Evolutionary conservation across 2,888 invertebrate genomes (phyloP), one percentile per base, ranked within the genome.

Genomic region (Amaurobius ferox): DNA sequence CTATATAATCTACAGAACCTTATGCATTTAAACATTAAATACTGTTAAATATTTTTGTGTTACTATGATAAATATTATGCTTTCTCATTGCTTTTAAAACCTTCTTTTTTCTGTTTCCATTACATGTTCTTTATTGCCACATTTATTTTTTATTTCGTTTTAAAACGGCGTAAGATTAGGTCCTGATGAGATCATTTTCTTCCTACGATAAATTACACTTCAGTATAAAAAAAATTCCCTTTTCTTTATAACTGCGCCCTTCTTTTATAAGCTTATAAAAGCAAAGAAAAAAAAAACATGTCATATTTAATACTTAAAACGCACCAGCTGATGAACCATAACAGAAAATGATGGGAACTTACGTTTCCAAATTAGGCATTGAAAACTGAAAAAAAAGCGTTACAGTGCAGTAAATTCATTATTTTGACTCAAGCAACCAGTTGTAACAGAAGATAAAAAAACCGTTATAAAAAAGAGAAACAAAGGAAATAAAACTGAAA

Each of bases 301-400:
- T 16, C 44, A 44, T 44, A 13, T 44, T 44, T 44, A 44, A 44
- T 44, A 44, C 44, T 2, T 44, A 16, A 44, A 44, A 44, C 11
- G 44, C 6, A 44, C 44, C 44, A 44, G 6, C 44, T 16, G 44
- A 44, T 44, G 13, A 16, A 16, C 44, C 44, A 44, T 44, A 64
- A 64, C 11, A 64, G n/a, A 0, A 19, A 29, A 35, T 44, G 48
- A 79, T 55, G 73, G 66, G 29, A 79, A 67, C 67, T 72, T 62
- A 72, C 70, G 28, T 70, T 44, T 70, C 70, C 44, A 81, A 81
- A 81, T 81, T 76, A 81, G 76, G 76, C 81, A 81, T 81, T 81
- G 64, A 81, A 74, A 44, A 39, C 40, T 39, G 40, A 11, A 76
- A 29, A 71, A 83, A 76, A 70, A 70, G 44, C 66, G 1, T 13